Conservation (phyloP, 1,140 invertebrate genomes). For the Lasioglossum albipes region DNA sequence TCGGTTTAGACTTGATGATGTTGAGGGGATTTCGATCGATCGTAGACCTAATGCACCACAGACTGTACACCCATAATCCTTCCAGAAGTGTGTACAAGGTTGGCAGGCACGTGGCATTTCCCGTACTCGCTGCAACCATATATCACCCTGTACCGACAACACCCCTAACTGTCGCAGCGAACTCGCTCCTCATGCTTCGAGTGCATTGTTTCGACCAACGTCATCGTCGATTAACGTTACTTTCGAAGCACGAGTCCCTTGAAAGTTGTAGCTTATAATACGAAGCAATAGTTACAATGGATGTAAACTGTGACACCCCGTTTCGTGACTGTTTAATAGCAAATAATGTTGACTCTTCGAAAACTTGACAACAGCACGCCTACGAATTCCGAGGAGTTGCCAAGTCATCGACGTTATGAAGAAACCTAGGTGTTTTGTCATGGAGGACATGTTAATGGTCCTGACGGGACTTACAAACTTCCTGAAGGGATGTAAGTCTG, state of each 20-base stretch:
- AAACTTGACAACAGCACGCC: neutral
- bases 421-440: neutral
- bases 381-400: neutral
- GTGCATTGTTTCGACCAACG: slow-evolving; percentile 72
- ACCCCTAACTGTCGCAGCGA: slow-evolving; percentile 46
- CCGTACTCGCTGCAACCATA: slow-evolving; percentile 62
- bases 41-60: slow-evolving; percentile 37
- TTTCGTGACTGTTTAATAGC: too few species aligned
- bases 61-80: slow-evolving; percentile 62
- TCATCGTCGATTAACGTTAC: slow-evolving; percentile 68
- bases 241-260: neutral
- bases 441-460: neutral
- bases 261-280: too few species aligned
- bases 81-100: slow-evolving; percentile 46
- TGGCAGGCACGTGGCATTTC: slow-evolving; percentile 68
- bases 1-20: neutral
- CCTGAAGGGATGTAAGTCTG: too few species aligned
- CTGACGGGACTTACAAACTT: too few species aligned
- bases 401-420: neutral
- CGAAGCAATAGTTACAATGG: too few species aligned
- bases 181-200: slow-evolving; percentile 50
- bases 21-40: slow-evolving; percentile 48
- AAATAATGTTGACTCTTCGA: too few species aligned
- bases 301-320: too few species aligned
- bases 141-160: slow-evolving; percentile 71